phyloP scores from a whole-genome alignment of 2,113 vertebrate species.

The Callaeas wilsoni region DNA sequence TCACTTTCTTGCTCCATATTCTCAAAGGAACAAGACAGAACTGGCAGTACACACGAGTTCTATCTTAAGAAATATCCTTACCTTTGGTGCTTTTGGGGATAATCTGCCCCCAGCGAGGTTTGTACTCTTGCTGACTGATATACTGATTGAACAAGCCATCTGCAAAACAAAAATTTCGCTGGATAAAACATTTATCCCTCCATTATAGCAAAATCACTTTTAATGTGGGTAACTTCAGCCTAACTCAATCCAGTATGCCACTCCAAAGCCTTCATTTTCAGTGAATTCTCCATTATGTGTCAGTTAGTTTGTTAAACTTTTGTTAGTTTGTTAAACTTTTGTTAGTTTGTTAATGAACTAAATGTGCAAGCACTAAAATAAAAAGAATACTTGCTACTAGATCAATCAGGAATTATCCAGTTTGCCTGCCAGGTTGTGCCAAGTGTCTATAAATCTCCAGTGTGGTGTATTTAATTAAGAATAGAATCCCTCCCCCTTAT shows the following conservation, averaged over 20 bases:
- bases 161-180: constrained; percentile 50
- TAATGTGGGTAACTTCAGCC: neutral
- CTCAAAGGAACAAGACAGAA: neutral
- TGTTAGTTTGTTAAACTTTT: constrained; percentile 16
- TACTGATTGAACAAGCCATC: constrained; percentile 99
- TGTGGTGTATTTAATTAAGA: constrained; percentile 28
- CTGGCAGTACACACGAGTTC: neutral
- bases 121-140: constrained; percentile 99
- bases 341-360: constrained; percentile 7
- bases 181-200: neutral
- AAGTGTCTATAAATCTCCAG: neutral
- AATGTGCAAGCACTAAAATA: constrained; percentile 5
- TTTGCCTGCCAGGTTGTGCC: constrained; percentile 17
- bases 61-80: constrained; percentile 45
- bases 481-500: constrained; percentile 3
- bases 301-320: constrained; percentile 17
- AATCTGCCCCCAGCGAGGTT: constrained; percentile 97
- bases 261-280: neutral
- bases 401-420: constrained; percentile 12
- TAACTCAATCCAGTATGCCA: neutral
- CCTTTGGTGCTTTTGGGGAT: constrained; percentile 98
- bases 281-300: neutral
- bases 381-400: constrained; percentile 5
- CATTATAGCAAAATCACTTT: neutral
- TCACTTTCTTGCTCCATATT: neutral